phyloP scores from a whole-genome alignment of 2,888 invertebrate species.

The Caenorhabditis zanzibari region DNA sequence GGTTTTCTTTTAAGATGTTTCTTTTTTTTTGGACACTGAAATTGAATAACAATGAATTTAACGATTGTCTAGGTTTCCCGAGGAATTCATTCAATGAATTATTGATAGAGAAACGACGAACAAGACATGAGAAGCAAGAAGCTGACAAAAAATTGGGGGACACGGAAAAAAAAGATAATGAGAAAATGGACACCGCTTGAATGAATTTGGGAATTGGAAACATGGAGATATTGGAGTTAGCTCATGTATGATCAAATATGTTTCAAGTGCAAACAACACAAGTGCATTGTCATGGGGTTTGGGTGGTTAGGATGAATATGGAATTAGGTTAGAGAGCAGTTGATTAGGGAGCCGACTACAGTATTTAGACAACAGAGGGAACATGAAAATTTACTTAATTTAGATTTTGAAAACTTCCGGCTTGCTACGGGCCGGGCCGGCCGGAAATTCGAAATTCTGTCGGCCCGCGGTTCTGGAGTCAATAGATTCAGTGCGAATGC shows the following conservation, averaged over 20 bases:
- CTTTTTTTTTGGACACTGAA: background rate
- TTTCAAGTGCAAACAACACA: constrained; percentile 8
- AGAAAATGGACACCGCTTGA: constrained; percentile 26
- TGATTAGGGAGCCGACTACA: background rate
- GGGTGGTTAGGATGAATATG: background rate
- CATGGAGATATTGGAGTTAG: background rate
- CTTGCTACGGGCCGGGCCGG: too few species aligned
- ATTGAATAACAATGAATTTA: constrained; percentile 1
- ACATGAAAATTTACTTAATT: too few species aligned
- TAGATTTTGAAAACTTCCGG: too few species aligned
- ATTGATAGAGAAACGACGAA: constrained; percentile 4
- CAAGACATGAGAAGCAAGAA: background rate
- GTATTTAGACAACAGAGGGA: background rate
- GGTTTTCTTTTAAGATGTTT: background rate
- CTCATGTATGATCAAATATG: constrained; percentile 6
- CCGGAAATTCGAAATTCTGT: too few species aligned
- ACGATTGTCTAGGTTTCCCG: background rate
- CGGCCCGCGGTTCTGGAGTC: too few species aligned
- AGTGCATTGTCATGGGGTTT: constrained; percentile 5
- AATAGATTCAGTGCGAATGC: too few species aligned
- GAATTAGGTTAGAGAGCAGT: background rate
- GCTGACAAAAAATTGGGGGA: background rate
- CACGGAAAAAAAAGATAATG: constrained; percentile 17
- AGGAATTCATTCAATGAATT: constrained; percentile 8
- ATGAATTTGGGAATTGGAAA: constrained; percentile 17